These are phyloP conservation scores for Nyctalus aviator DNA, from an alignment of 2,797 vertebrate genomes.

Conservation along the genomic window DNA sequence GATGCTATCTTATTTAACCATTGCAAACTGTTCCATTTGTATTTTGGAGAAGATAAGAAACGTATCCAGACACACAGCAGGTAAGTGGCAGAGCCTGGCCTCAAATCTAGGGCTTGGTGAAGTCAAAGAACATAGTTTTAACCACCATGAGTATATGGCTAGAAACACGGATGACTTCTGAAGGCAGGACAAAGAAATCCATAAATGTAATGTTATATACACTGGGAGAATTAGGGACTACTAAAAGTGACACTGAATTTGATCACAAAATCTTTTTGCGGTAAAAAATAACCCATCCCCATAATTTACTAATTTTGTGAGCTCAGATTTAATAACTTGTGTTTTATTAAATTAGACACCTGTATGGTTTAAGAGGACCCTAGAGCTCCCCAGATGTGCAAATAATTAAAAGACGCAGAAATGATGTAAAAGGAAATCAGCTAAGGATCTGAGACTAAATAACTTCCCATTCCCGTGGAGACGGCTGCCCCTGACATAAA, in stretches of 20 bases:
- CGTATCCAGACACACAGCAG: not conserved
- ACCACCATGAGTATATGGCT: not conserved
- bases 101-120: not conserved
- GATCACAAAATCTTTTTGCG: constrained; percentile 24
- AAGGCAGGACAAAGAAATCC: constrained; percentile 11
- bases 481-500: not conserved
- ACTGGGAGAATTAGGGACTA: not conserved
- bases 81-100: not conserved
- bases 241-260: not conserved
- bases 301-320: not conserved
- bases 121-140: not conserved
- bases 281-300: not conserved
- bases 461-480: constrained; percentile 6
- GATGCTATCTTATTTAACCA: not conserved
- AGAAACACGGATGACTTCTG: not conserved
- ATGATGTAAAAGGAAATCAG: constrained; percentile 38
- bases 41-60: not conserved
- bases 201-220: not conserved
- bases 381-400: not conserved
- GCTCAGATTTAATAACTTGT: constrained; percentile 8
- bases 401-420: constrained; percentile 1
- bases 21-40: not conserved
- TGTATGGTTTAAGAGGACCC: not conserved
- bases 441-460: constrained; percentile 37
- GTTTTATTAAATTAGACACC: constrained; percentile 45